A percentile compares a stretch with the other conserved stretches of the same genome.
These are phyloP conservation scores for Sinocyclocheilus grahami DNA, from an alignment of 2,113 vertebrate species.

Conservation along the genomic window DNA sequence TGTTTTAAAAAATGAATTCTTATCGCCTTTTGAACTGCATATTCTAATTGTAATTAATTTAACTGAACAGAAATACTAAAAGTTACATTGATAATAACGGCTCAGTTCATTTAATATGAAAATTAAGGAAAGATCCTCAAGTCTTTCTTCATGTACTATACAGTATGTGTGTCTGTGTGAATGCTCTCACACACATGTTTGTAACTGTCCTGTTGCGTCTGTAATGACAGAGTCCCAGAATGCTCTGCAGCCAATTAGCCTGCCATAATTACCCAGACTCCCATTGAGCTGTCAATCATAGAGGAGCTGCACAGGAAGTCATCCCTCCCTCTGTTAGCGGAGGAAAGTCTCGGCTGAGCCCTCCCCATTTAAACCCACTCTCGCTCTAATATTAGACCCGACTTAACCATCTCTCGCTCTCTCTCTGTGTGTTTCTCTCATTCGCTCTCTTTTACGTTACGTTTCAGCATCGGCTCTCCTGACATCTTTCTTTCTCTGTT, in stretches of 20 bases:
- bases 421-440: not conserved
- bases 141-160: not conserved
- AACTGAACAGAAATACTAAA: too few relatives aligned
- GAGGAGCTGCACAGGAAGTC: constrained; percentile 73
- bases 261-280: constrained; percentile 78
- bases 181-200: not conserved
- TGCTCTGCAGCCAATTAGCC: constrained; percentile 79
- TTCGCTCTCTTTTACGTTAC: constrained; percentile 13
- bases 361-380: constrained; percentile 54
- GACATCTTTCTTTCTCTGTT: constrained; percentile 45
- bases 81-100: too few relatives aligned
- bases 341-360: constrained; percentile 54
- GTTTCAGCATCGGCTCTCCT: constrained; percentile 44
- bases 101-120: not conserved
- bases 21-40: too few relatives aligned
- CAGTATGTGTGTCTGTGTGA: not conserved
- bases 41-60: too few relatives aligned
- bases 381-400: constrained; percentile 54
- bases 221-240: constrained; percentile 78
- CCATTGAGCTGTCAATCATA: constrained; percentile 78
- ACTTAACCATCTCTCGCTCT: not conserved
- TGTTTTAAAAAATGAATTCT: too few relatives aligned
- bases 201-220: constrained; percentile 62
- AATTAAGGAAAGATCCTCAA: not conserved
- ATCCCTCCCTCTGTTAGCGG: constrained; percentile 62